phyloP scores from a whole-genome alignment of 2,797 vertebrate species.

The Neostethus bicornis region DNA sequence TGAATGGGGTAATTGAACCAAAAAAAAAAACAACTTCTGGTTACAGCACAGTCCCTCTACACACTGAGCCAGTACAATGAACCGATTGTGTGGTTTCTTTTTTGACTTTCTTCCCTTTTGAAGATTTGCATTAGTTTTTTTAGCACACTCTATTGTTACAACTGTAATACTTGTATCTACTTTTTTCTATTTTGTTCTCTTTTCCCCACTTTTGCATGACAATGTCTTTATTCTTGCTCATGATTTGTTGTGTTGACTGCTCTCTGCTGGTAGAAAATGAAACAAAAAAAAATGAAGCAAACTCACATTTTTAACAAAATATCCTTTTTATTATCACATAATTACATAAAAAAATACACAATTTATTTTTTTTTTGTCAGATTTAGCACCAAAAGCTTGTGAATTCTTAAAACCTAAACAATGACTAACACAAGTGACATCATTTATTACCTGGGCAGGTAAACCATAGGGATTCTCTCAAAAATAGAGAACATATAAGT shows the following conservation, averaged over 20 bases:
- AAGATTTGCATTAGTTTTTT: too few species aligned
- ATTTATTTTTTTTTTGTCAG: neutral
- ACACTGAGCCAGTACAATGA: too few species aligned
- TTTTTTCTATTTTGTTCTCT: too few species aligned
- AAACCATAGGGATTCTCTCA: slow-evolving; percentile 45
- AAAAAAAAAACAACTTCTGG: too few species aligned
- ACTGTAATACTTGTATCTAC: too few species aligned
- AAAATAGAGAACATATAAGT: slow-evolving; percentile 63
- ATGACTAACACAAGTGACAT: slow-evolving; percentile 15
- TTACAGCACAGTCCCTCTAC: too few species aligned
- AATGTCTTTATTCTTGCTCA: too few species aligned
- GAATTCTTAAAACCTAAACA: slow-evolving; percentile 11
- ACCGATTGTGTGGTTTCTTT: too few species aligned
- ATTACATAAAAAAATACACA: slow-evolving; percentile 60
- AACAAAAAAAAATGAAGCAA: slow-evolving; percentile 3
- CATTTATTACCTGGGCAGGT: slow-evolving; percentile 9
- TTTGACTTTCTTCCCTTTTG: too few species aligned
- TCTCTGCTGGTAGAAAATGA: slow-evolving; percentile 24
- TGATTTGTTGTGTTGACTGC: neutral
- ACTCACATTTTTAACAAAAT: slow-evolving; percentile 65
- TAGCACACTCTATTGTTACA: too few species aligned
- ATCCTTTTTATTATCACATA: slow-evolving; percentile 70
- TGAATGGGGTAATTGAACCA: too few species aligned
- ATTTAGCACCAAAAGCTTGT: neutral
- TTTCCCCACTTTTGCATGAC: too few species aligned